phyloP scores from a whole-genome alignment of 53 echinoderm and acorn worm genomes.

The Hippasteria phrygiana region DNA sequence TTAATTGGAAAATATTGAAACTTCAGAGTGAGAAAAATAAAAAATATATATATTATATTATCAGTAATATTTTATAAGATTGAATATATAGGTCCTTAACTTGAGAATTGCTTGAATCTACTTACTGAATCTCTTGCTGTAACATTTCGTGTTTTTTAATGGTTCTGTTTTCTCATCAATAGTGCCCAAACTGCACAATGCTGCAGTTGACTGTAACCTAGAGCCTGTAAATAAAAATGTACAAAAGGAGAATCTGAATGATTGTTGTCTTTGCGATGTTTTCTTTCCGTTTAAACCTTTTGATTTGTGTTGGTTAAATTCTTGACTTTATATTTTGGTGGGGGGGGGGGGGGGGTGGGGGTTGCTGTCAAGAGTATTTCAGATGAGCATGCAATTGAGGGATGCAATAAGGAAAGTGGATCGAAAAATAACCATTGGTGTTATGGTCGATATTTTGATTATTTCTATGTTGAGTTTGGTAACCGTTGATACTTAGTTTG shows the following conservation, averaged over 20 bases:
- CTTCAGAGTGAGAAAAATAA: not conserved
- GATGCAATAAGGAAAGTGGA: too few relatives aligned
- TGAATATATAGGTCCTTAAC: not conserved
- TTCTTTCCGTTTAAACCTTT: too few relatives aligned
- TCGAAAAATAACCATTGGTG: too few relatives aligned
- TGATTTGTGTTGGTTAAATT: too few relatives aligned
- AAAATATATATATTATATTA: not conserved
- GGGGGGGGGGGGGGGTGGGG: too few relatives aligned
- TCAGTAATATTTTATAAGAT: not conserved
- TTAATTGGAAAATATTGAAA: not conserved
- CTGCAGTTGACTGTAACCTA: constrained; percentile 31
- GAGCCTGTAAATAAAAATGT: constrained; percentile 62
- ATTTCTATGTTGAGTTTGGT: too few relatives aligned
- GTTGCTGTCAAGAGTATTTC: too few relatives aligned
- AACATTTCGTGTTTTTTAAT: constrained; percentile 3
- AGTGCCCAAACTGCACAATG: constrained; percentile 58
- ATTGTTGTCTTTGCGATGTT: too few relatives aligned
- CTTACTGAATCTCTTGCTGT: not conserved
- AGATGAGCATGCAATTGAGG: too few relatives aligned
- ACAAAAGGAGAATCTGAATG: constrained; percentile 42
- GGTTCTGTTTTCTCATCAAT: constrained; percentile 3
- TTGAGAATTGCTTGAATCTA: constrained; percentile 15
- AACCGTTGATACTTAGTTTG: too few relatives aligned
- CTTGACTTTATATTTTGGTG: too few relatives aligned
- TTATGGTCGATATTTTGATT: too few relatives aligned